A percentile compares a stretch with the other conserved stretches of the same genome.
Conservation (phyloP, 2,888 invertebrate genomes). For the Cryptocephalus moraei region DNA sequence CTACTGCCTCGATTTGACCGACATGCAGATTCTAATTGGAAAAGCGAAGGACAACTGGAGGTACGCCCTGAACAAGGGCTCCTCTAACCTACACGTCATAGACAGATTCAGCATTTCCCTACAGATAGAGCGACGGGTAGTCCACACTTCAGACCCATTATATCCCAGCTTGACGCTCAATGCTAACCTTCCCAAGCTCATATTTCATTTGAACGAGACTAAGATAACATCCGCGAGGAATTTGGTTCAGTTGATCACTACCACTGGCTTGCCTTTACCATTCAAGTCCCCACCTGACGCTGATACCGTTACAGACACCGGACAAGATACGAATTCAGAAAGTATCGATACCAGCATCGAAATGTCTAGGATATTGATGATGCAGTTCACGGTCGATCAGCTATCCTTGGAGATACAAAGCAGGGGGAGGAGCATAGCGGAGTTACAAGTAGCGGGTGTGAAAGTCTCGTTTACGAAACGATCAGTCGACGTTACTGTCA, state of each 20-base stretch:
- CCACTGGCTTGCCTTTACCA: slow-evolving; percentile 38
- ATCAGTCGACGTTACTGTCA: slow-evolving; percentile 62
- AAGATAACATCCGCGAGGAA: slow-evolving; percentile 63
- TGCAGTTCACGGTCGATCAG: slow-evolving; percentile 81
- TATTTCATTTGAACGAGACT: slow-evolving; percentile 83
- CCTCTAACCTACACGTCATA: slow-evolving; percentile 76
- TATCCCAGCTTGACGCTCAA: slow-evolving; percentile 76
- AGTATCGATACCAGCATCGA: slow-evolving; percentile 43
- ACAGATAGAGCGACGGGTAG: slow-evolving; percentile 68
- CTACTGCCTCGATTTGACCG: slow-evolving; percentile 70
- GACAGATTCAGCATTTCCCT: slow-evolving; percentile 45
- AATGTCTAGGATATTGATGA: slow-evolving; percentile 56
- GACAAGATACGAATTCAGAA: slow-evolving; percentile 37
- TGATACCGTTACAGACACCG: slow-evolving; percentile 15
- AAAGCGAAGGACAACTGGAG: slow-evolving; percentile 84
- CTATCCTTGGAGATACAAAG: slow-evolving; percentile 82
- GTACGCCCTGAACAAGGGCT: slow-evolving; percentile 70
- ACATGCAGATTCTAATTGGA: slow-evolving; percentile 80
- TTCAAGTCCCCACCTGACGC: slow-evolving; percentile 31
- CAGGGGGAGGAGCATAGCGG: slow-evolving; percentile 80
- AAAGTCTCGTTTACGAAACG: slow-evolving; percentile 65
- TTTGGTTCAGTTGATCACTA: slow-evolving; percentile 40
- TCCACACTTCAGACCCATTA: slow-evolving; percentile 74
- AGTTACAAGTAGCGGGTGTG: slow-evolving; percentile 86
- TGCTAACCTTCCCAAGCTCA: slow-evolving; percentile 78